These are phyloP conservation scores for Lacanobia oleracea DNA, from an alignment of 2,888 invertebrate genomes.

Conservation along the genomic window DNA sequence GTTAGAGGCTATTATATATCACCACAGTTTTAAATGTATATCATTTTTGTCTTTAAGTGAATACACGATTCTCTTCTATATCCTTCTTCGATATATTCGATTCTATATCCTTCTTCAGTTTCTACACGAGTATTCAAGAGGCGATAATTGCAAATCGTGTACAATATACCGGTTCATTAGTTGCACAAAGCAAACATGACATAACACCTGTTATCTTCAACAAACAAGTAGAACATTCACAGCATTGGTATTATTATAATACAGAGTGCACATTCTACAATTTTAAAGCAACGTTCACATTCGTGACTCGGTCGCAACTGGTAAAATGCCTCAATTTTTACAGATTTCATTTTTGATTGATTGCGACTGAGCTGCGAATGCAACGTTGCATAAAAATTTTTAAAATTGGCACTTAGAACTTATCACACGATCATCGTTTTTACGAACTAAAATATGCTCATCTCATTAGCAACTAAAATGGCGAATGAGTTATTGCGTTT, in stretches of 20 bases:
- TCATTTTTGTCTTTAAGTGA: too few species aligned
- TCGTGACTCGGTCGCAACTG: too few species aligned
- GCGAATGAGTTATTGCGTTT: neutral
- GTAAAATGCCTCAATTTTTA: too few species aligned
- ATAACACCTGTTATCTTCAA: conserved; percentile 38
- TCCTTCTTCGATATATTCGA: too few species aligned
- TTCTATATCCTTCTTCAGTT: neutral
- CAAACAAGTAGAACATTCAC: conserved; percentile 21
- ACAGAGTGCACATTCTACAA: conserved; percentile 1
- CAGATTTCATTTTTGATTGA: too few species aligned
- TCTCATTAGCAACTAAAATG: conserved; percentile 13
- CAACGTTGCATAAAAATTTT: too few species aligned
- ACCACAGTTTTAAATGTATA: too few species aligned
- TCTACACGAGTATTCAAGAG: conserved; percentile 24
- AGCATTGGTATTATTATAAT: conserved; percentile 39
- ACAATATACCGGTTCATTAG: conserved; percentile 24
- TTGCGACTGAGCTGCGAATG: too few species aligned
- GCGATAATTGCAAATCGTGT: conserved; percentile 21
- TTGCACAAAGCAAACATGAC: conserved; percentile 27
- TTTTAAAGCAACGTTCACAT: neutral
- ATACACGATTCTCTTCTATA: too few species aligned
- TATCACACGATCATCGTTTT: conserved; percentile 7
- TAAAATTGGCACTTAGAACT: too few species aligned
- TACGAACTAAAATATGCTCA: neutral
- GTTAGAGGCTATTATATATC: too few species aligned